Base-by-base conservation (phyloP, 2,797 vertebrate genomes). In the Hoplostethus atlanticus region DNA sequence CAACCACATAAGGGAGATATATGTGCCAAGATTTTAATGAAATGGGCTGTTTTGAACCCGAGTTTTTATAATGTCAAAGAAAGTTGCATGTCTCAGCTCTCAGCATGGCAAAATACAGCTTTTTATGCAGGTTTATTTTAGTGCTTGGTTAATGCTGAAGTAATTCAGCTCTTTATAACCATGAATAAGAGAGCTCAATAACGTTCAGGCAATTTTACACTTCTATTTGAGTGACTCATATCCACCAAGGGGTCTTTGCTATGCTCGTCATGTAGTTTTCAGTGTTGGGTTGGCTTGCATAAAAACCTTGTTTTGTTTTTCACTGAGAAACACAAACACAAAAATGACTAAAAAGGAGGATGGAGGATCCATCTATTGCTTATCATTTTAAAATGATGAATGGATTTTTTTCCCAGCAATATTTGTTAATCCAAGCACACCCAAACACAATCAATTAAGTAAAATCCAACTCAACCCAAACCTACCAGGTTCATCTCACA, bases 11-110 rank as follows among this genome's bases (percentile, higher is more conserved):
- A 70, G 69, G 6, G 17, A 50, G 48, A 53, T 54, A 2, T 25
- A 59, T 77, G 82, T 70, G 78, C 74, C 76, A 82, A 69, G 79
- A 66, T 52, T 85, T 74, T 83, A 90, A 89, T 87, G 75, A 85
- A 90, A 87, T 76, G 61, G 71, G 67, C 61, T 77, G 21, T 81
- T 86, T 86, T 80, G 60, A 64, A 73, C 62, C 77, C 1, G 3
- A 63, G 67, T 69, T 74, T 78, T 83, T 85, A 76, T 71, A 76
- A 64, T 66, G 77, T 64, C 42, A 60, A 70, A 74, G 65, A 87
- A 85, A 83, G 60, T 63, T 77, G 84, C 82, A 31, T 55, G 81
- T 64, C 79, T 91, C 87, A 81, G 85, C 83, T 68, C 46, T 68
- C 50, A 4, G 4, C 30, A 25, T 6, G 66, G 57, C 34, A 3